Evolutionary conservation across 2,113 vertebrate species (phyloP).

Genomic region (Hemibagrus wyckioides): DNA sequence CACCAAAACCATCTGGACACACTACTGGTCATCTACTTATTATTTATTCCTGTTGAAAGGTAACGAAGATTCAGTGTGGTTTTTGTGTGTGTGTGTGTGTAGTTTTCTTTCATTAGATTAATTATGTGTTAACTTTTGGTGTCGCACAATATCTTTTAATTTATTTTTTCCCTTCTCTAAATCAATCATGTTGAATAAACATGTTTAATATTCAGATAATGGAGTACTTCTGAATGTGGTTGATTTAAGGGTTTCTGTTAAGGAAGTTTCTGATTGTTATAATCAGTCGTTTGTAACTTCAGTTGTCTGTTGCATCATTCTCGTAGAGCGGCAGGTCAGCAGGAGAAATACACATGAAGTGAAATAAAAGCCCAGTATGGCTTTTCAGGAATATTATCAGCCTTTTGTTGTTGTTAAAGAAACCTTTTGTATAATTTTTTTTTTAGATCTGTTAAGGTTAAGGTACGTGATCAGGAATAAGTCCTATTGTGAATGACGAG

Average conservation of each 20-base stretch:
- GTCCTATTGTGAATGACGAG: not conserved
- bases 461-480: not conserved
- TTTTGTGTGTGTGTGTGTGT: not conserved
- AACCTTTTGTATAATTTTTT: no score
- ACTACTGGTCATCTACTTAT: slow-evolving; percentile 14
- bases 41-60: slow-evolving; percentile 26
- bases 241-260: not conserved
- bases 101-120: not conserved
- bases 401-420: not conserved
- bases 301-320: not conserved
- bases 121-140: not conserved
- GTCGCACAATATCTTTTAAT: no score
- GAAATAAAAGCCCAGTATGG: not conserved
- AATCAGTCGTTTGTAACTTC: not conserved
- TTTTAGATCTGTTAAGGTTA: not conserved
- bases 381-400: not conserved
- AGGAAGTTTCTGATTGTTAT: not conserved
- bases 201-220: not conserved
- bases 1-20: slow-evolving; percentile 22
- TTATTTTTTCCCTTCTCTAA: no score
- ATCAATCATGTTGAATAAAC: no score
- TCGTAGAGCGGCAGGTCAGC: not conserved
- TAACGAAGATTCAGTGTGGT: not conserved
- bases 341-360: not conserved
- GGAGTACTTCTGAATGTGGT: not conserved